Evolutionary conservation across 2,113 vertebrate genomes (phyloP).

Genomic region (Leiothrix lutea): DNA sequence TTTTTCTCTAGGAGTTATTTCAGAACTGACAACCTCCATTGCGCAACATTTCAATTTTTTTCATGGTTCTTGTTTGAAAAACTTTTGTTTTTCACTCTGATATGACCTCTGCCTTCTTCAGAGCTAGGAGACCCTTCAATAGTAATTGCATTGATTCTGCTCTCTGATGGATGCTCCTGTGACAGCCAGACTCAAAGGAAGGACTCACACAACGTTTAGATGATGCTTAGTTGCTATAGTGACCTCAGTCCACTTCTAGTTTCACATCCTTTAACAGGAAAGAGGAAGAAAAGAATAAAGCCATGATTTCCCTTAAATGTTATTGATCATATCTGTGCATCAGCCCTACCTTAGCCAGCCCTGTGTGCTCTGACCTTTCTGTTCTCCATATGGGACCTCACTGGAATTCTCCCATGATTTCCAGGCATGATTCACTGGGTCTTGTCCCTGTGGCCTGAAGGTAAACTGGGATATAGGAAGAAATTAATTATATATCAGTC

Average conservation of each 20-base stretch:
- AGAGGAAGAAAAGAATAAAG: neutral
- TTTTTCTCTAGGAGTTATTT: neutral
- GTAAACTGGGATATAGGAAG: neutral
- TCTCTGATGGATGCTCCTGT: neutral
- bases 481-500: neutral
- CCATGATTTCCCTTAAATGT: neutral
- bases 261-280: neutral
- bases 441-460: neutral
- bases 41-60: fast-evolving
- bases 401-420: neutral
- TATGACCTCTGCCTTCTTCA: neutral
- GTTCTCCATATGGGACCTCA: neutral
- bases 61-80: neutral
- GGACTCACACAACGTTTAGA: neutral
- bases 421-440: neutral
- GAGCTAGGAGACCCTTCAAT: neutral
- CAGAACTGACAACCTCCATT: fast-evolving
- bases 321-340: neutral
- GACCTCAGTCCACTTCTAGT: slow-evolving; percentile 20
- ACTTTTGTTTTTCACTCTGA: neutral
- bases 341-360: neutral
- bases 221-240: slow-evolving; percentile 51
- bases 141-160: neutral
- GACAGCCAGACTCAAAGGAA: neutral
- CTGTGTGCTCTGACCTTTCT: neutral